phyloP scores from a whole-genome alignment of 2,113 vertebrate genomes.

The Hiodon tergisus region DNA sequence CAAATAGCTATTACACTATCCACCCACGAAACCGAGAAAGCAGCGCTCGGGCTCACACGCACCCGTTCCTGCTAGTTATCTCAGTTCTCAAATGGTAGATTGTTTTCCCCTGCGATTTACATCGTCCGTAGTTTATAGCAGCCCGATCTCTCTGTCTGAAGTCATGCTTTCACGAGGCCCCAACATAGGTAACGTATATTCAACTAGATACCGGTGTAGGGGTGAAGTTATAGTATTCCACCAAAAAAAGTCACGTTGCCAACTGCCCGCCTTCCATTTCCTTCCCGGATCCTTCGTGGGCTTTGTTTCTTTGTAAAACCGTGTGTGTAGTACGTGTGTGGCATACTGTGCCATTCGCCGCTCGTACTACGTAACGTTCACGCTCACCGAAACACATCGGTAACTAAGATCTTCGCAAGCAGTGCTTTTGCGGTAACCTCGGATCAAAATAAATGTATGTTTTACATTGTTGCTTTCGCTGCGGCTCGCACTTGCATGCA shows the following conservation, averaged over 20 bases:
- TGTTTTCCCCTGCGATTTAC: neutral
- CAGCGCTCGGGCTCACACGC: neutral
- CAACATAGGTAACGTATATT: constrained; percentile 34
- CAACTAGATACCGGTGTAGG: constrained; percentile 44
- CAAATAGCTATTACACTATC: neutral
- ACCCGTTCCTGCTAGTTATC: constrained; percentile 9
- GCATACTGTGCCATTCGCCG: neutral
- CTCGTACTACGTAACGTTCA: constrained; percentile 4
- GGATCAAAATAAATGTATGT: constrained; percentile 62
- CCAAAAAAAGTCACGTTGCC: constrained; percentile 28
- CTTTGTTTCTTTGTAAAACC: neutral
- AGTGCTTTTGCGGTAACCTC: constrained; percentile 54
- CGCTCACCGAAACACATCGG: constrained; percentile 32
- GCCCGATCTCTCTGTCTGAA: constrained; percentile 45
- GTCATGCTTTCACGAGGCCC: constrained; percentile 54
- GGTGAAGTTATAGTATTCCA: constrained; percentile 41
- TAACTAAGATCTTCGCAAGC: constrained; percentile 27
- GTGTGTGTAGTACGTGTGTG: neutral
- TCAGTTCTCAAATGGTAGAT: constrained; percentile 5
- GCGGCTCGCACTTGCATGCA: neutral
- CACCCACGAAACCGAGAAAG: neutral
- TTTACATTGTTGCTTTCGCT: constrained; percentile 57
- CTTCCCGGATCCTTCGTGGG: constrained; percentile 18
- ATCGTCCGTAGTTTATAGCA: constrained; percentile 27
- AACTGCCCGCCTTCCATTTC: constrained; percentile 48